Conservation (phyloP, 2,888 invertebrate genomes). For the Octonoba sinensis region DNA sequence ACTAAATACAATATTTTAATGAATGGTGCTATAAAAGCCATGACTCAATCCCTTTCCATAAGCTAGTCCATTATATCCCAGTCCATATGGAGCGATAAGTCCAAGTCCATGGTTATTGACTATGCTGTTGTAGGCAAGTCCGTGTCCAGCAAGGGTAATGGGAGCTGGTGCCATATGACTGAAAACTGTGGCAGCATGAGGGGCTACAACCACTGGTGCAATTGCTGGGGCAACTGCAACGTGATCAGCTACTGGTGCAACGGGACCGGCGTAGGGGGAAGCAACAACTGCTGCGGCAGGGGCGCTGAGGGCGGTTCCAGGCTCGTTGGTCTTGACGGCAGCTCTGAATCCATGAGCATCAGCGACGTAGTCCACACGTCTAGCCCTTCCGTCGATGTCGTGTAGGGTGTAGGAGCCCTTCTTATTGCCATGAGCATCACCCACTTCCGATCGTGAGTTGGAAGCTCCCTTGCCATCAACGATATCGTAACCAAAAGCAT, state of each 20-base stretch:
- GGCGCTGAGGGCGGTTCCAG: conserved; percentile 4
- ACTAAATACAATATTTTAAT: no score
- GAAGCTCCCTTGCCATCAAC: background rate
- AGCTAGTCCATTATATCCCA: background rate
- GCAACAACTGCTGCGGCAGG: background rate
- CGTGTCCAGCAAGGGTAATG: background rate
- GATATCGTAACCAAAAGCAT: conserved; percentile 6
- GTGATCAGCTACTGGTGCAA: background rate
- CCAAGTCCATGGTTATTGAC: background rate
- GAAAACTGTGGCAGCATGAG: background rate
- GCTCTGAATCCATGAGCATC: conserved; percentile 2
- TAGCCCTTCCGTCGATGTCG: conserved; percentile 1
- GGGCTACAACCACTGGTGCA: background rate
- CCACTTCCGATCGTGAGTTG: background rate
- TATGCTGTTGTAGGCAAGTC: background rate
- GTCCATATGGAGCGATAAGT: background rate
- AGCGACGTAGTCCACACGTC: background rate
- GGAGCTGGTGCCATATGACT: background rate
- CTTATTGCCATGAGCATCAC: conserved; percentile 1
- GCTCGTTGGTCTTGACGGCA: conserved; percentile 8
- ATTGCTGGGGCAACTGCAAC: background rate
- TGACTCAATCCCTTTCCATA: no score
- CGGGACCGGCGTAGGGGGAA: background rate
- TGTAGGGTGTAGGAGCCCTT: background rate
- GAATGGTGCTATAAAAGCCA: no score